phyloP scores from a whole-genome alignment of 2,113 vertebrate species.

The Trematocara variabile region DNA sequence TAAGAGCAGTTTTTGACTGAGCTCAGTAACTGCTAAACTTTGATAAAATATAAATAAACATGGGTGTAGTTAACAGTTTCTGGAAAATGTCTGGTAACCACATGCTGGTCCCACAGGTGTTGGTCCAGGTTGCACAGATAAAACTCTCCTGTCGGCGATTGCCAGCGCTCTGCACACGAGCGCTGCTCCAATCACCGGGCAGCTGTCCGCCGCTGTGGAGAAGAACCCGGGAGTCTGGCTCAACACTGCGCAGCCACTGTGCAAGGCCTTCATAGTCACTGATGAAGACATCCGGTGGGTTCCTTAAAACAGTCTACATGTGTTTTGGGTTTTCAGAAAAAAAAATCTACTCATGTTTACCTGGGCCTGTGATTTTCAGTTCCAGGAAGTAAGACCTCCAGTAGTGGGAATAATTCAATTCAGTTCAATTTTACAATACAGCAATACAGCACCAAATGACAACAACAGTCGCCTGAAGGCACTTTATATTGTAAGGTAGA shows the following conservation, averaged over 20 bases:
- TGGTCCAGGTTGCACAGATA: constrained; percentile 93
- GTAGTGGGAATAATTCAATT: neutral
- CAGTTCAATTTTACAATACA: neutral
- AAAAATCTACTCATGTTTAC: neutral
- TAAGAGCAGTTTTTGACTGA: neutral
- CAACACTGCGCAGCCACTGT: constrained; percentile 93
- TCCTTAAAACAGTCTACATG: neutral
- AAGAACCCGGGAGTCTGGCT: constrained; percentile 98
- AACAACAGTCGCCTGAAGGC: accelerated
- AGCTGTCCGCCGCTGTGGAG: constrained; percentile 94
- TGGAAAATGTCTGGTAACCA: neutral
- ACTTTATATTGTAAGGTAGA: neutral
- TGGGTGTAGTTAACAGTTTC: neutral
- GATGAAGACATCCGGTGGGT: constrained; percentile 95
- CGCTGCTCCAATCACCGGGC: constrained; percentile 92
- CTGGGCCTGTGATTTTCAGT: neutral
- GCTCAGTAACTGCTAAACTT: neutral
- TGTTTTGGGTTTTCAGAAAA: neutral
- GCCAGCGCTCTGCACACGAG: constrained; percentile 97
- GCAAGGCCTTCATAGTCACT: constrained; percentile 97
- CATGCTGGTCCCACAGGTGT: constrained; percentile 75
- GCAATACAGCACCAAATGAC: neutral
- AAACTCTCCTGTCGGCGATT: constrained; percentile 93
- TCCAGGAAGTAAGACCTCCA: neutral
- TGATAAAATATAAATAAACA: neutral